Evolutionary conservation across 2,113 vertebrate species (phyloP).

Genomic region (Ictidomys tridecemlineatus): DNA sequence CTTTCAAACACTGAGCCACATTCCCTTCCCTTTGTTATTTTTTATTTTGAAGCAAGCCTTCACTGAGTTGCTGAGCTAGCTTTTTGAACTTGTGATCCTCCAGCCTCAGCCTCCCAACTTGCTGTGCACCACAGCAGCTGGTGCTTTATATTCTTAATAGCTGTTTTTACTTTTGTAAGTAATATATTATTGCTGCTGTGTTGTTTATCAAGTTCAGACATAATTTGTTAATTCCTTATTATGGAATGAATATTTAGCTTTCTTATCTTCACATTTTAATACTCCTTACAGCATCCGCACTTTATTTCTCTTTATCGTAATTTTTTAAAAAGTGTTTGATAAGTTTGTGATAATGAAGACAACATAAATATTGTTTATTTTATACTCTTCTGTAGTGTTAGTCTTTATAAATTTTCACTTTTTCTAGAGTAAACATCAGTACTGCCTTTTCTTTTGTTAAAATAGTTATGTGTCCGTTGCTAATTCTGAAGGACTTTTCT

Average conservation of each 20-base stretch:
- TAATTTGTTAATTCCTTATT: neutral
- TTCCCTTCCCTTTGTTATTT: neutral
- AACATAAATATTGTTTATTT: neutral
- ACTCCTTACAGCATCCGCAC: neutral
- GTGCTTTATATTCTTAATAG: neutral
- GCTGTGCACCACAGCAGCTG: neutral
- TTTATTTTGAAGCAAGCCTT: neutral
- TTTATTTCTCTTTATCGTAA: neutral
- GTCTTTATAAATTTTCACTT: neutral
- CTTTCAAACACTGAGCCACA: neutral
- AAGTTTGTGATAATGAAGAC: neutral
- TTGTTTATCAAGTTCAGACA: neutral
- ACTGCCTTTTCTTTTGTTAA: neutral
- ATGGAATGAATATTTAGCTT: neutral
- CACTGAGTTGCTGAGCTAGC: neutral
- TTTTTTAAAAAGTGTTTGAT: conserved; percentile 21
- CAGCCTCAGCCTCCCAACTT: neutral
- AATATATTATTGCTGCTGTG: neutral
- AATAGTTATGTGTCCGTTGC: neutral
- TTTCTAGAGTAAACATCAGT: neutral
- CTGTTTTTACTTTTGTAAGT: neutral
- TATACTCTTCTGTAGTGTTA: neutral
- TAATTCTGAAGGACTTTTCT: neutral
- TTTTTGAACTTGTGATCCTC: neutral
- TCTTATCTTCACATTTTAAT: neutral